phyloP scores from a whole-genome alignment of 2,888 invertebrate genomes.

The Theretra japonica region DNA sequence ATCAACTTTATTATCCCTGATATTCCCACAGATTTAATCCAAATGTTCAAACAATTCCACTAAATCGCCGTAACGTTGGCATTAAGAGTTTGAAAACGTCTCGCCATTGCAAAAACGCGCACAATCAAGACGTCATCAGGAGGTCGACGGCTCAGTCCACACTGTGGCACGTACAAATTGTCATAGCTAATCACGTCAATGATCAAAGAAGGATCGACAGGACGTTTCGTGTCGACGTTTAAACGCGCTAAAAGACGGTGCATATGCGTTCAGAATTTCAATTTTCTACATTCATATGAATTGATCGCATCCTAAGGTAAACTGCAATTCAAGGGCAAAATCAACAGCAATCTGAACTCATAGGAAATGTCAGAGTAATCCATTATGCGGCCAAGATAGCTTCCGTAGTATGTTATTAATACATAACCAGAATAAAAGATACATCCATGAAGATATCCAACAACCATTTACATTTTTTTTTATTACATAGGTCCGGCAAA shows the following conservation, averaged over 20 bases:
- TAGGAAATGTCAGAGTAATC: not conserved
- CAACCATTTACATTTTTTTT: no score
- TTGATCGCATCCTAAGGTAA: not conserved
- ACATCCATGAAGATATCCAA: no score
- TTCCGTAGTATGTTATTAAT: no score
- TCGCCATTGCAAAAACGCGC: conserved; percentile 7
- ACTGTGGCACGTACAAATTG: conserved; percentile 29
- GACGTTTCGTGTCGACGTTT: conserved; percentile 46
- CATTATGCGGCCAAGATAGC: no score
- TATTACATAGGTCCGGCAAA: no score
- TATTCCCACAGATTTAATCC: not conserved
- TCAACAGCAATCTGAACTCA: not conserved
- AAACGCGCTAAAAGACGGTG: not conserved
- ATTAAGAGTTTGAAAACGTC: conserved; percentile 24
- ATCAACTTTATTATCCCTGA: not conserved
- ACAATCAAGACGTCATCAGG: conserved; percentile 21
- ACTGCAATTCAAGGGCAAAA: not conserved
- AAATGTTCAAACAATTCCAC: not conserved
- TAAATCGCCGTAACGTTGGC: not conserved
- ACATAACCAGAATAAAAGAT: no score
- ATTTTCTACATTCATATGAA: not conserved
- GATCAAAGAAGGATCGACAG: conserved; percentile 54
- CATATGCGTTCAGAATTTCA: not conserved
- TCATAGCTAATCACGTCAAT: conserved; percentile 38
- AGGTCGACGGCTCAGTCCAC: conserved; percentile 10